Evolutionary conservation across 2,888 invertebrate genomes (phyloP).

Genomic region (Mythimna vitellina): DNA sequence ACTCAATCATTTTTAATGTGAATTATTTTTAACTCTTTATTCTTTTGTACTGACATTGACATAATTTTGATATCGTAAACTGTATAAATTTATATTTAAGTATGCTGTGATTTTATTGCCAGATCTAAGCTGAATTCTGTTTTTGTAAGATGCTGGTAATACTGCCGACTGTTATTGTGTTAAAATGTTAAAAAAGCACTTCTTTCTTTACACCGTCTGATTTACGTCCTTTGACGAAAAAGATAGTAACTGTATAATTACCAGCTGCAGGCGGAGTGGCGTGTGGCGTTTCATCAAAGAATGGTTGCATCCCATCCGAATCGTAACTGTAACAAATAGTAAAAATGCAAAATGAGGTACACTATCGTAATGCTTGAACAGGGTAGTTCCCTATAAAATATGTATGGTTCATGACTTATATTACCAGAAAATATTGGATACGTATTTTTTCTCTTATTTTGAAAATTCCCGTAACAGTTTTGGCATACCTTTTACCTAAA

Average conservation of each 20-base stretch:
- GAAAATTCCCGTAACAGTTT: too few species aligned
- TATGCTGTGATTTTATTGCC: neutral
- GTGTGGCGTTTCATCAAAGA: slow-evolving; percentile 88
- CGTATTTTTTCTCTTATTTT: too few species aligned
- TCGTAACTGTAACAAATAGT: slow-evolving; percentile 79
- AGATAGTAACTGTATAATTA: slow-evolving; percentile 56
- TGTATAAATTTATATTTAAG: slow-evolving; percentile 13
- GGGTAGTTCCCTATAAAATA: too few species aligned
- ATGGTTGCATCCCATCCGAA: slow-evolving; percentile 88
- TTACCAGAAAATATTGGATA: too few species aligned
- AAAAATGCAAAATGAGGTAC: neutral
- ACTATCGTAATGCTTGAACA: neutral
- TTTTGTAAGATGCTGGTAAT: neutral
- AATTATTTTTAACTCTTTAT: slow-evolving; percentile 45
- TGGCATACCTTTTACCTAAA: neutral
- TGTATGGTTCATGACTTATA: too few species aligned
- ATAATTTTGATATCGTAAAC: slow-evolving; percentile 41
- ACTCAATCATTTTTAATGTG: slow-evolving; percentile 54
- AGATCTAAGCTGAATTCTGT: neutral
- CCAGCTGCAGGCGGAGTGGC: slow-evolving; percentile 88
- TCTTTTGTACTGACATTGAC: slow-evolving; percentile 56
- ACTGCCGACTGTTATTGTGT: neutral
- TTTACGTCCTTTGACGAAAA: neutral
- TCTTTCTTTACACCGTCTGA: neutral
- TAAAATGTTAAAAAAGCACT: neutral